Evolutionary conservation across 2,113 vertebrate species (phyloP), one percentile per base, ranked within the genome.

Genomic region (Prinia subflava): DNA sequence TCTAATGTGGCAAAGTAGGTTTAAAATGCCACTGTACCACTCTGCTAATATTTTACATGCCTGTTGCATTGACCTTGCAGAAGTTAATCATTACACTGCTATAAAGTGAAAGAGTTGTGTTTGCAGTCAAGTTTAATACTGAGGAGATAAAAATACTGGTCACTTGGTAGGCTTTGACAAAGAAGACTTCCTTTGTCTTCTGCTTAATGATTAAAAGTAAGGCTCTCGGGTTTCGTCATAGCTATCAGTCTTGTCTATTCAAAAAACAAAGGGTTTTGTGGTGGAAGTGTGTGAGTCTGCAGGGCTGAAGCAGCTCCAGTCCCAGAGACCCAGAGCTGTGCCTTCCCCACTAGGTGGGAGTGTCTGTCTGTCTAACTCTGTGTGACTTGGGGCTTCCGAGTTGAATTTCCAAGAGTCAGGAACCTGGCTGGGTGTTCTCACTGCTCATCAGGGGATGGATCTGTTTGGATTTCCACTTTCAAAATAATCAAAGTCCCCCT

Each of bases 321-420:
- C 9, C 22, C 7, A 0, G 39, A 7, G 33, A 37, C 4, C 21
- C 42, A 18, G 57, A 27, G 46, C 28, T 31, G 23, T 31, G 35
- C 11, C 4, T 33, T 63, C 52, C 42, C 96, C 96, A 23, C 93
- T 91, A 97, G 96, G 68, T 92, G 96, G 97, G 64, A 70, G 44
- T 95, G 83, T 90, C 16, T 11, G 6, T n/a, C 94, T 35, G 46
- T 50, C 37, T 27, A 76, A n/a, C 13, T 20, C 23, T 1, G 4
- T 5, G n/a, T 68, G 15, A 33, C 50, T 4, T 2, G 2, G 15
- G 13, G 12, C 56, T 73, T 13, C 23, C 0, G 9, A 37, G 20
- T 3, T 10, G 41, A 2, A 5, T 37, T 63, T 65, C 42, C 30
- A 5, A 20, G 46, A 28, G 23, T 27, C 24, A 2, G 21, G 62